Evolutionary conservation across 2,113 vertebrate species (phyloP).

Genomic region (Micronycteris hirsuta): DNA sequence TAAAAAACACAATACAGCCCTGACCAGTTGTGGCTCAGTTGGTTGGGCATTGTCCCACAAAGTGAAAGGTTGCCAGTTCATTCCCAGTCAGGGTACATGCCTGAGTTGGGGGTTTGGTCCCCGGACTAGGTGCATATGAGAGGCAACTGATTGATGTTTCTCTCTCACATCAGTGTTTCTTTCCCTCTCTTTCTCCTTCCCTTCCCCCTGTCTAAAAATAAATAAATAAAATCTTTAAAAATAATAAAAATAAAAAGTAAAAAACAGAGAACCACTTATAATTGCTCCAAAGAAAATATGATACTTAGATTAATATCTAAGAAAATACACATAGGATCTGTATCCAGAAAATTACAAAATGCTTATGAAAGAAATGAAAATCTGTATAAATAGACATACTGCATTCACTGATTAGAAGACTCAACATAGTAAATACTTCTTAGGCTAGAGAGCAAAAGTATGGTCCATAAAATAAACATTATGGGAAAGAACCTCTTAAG

Average conservation of each 20-base stretch:
- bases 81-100: too few relatives aligned
- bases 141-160: too few relatives aligned
- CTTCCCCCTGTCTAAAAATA: too few relatives aligned
- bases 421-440: not conserved
- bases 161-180: too few relatives aligned
- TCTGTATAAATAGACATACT: not conserved
- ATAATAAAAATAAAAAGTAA: not conserved
- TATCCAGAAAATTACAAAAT: not conserved
- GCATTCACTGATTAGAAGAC: slow-evolving; percentile 28
- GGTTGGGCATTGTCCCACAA: too few relatives aligned
- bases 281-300: not conserved
- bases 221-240: too few relatives aligned
- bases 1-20: not conserved
- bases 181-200: too few relatives aligned
- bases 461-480: not conserved
- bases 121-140: too few relatives aligned
- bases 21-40: too few relatives aligned
- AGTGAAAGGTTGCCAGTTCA: too few relatives aligned
- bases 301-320: not conserved
- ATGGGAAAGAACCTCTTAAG: not conserved
- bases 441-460: not conserved
- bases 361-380: not conserved
- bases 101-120: too few relatives aligned
- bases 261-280: not conserved
- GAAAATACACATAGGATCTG: not conserved